Evolutionary conservation across 2,888 invertebrate species (phyloP), one percentile per base, ranked within the genome.

Genomic region (Machimus atricapillus): DNA sequence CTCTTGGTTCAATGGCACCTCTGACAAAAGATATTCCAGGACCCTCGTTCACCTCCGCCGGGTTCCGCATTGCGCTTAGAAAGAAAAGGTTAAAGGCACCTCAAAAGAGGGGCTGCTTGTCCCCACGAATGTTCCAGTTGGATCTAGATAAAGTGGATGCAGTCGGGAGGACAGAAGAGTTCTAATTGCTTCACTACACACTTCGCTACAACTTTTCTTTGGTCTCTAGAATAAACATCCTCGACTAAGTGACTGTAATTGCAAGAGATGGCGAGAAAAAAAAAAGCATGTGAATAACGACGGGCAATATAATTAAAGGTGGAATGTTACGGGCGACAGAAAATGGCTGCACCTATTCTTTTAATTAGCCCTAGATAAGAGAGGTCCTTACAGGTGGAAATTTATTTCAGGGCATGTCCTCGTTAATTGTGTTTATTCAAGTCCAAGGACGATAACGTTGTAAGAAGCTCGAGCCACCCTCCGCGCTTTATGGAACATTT

Each of bases 361-460:
- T 78, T 78, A 78, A 78, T 78, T 78, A 78, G 78, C 78, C 40
- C 31, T 23, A 81, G 56, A 52, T 81, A 81, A 56, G 81, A 4
- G 56, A 56, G 31, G 58, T n/a, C 52, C 52, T 81, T 81, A 56
- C 52, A 81, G 81, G 58, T 56, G 23, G 56, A 81, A 81, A 81
- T 81, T 81, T 56, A 81, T 81, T 81, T 58, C 37, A 81, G 37
- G 81, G 81, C 81, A 81, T 56, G 81, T 81, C 58, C 27, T 81
- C 58, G 56, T 81, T 81, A 81, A 81, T 81, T 81, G 56, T 81
- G 81, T 81, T 81, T 81, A 81, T 81, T 58, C 81, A 81, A 81
- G 56, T 81, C 81, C 81, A 52, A 81, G 58, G 78, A 43, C 40
- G 78, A 78, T 78, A 78, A 78, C 78, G 43, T 78, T 78, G 37